Conservation (phyloP, 2,113 vertebrate species). For the Delphinus delphis region DNA sequence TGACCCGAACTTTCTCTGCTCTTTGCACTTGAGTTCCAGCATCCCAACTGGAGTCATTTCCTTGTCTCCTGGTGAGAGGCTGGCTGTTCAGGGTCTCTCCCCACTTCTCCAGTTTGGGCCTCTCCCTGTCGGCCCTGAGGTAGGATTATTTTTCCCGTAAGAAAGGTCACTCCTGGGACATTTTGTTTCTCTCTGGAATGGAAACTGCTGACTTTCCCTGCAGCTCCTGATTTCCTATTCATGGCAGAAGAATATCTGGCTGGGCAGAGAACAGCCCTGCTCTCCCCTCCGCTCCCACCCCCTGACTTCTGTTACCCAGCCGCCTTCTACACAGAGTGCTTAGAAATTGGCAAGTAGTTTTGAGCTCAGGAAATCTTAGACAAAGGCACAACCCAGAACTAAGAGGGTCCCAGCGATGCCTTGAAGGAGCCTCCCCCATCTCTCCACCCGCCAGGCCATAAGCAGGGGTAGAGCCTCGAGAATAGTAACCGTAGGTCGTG, state of each 20-base stretch:
- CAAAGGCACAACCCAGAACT: not conserved
- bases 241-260: slow-evolving; percentile 51
- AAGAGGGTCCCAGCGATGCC: not conserved
- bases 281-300: not conserved
- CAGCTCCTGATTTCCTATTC: slow-evolving; percentile 72
- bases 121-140: slow-evolving; percentile 21
- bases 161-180: slow-evolving; percentile 76
- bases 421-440: not conserved
- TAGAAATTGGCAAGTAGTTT: not conserved
- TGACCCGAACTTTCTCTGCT: not conserved
- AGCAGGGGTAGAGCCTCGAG: not conserved
- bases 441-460: not conserved
- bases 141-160: slow-evolving; percentile 61
- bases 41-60: not conserved
- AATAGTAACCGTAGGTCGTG: not conserved
- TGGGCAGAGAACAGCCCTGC: not conserved
- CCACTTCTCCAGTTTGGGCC: not conserved
- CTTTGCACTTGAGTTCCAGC: not conserved
- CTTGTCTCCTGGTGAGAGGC: not conserved
- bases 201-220: slow-evolving; percentile 73
- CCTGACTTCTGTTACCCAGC: not conserved
- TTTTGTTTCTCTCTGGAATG: slow-evolving; percentile 69
- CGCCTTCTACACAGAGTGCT: not conserved
- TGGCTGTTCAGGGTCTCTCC: not conserved
- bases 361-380: slow-evolving; percentile 8